Evolutionary conservation across 2,113 vertebrate species (phyloP), one percentile per base, ranked within the genome.

Genomic region (Sula dactylatra): DNA sequence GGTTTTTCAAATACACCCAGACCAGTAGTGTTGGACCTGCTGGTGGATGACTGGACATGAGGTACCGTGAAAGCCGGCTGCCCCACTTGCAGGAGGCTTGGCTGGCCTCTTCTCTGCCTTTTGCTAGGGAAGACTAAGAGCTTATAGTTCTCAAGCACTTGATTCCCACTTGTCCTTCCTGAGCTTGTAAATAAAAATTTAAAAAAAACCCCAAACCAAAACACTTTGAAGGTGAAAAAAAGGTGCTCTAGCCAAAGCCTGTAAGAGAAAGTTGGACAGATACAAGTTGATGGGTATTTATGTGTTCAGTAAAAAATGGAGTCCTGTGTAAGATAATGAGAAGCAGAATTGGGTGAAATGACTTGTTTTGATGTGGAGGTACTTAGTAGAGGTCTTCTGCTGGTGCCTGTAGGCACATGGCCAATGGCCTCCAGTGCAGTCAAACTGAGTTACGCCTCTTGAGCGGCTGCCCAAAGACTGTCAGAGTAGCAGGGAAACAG

Each of bases 381-480:
- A 42, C 45, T 52, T 20, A 7, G 62, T 10, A 81, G 64, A 94
- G 71, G 56, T 83, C 65, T 80, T 94, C 74, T 93, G 71, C 80
- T 91, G 90, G 59, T 91, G 69, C 69, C 6, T 17, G 21, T 38
- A 49, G 84, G 93, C 81, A 40, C 69, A 44, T 18, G 58, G 94
- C 96, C 92, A 88, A 7, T 40, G 91, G 94, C 62, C 81, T 95
- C 67, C 82, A 71, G 49, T 88, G 84, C 54, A 69, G 69, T 83
- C 74, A 64, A 58, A 76, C n/a, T 86, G 70, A 90, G 77, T 92
- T 87, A 91, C 1, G 3, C 70, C 49, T 70, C 86, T 91, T 87
- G 88, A 94, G 91, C 5, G 4, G 58, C 66, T 93, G 80, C 94
- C 89, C 25, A 2, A 89, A 94, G 71, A 32, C 62, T 6, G 77